phyloP scores from a whole-genome alignment of 2,797 vertebrate species.

The Australoheros facetus region DNA sequence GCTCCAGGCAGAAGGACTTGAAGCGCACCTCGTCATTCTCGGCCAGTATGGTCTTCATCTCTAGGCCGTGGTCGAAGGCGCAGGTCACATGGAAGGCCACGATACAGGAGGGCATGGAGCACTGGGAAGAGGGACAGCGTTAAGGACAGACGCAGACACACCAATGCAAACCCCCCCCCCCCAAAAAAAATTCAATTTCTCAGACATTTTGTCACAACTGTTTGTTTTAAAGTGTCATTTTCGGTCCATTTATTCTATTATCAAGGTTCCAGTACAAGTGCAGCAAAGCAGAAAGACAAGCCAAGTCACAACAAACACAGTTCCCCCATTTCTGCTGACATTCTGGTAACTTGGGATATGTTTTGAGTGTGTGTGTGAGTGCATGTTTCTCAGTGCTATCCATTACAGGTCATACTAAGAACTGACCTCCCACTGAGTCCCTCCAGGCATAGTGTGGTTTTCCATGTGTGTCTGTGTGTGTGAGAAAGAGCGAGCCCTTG shows the following conservation, averaged over 20 bases:
- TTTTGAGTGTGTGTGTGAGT: constrained; percentile 25
- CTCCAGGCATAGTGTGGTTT: constrained; percentile 47
- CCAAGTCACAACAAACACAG: constrained; percentile 64
- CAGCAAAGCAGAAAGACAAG: constrained; percentile 56
- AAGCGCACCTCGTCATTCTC: constrained; percentile 98
- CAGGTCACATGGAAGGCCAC: constrained; percentile 98
- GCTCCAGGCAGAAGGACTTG: constrained; percentile 97
- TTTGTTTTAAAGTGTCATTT: constrained; percentile 46
- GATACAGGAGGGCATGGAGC: constrained; percentile 94
- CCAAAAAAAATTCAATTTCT: neutral
- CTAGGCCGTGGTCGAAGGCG: constrained; percentile 94
- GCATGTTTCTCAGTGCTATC: constrained; percentile 49
- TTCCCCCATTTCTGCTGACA: constrained; percentile 52
- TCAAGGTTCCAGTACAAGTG: constrained; percentile 32
- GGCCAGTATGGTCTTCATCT: constrained; percentile 95
- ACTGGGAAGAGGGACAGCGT: constrained; percentile 73
- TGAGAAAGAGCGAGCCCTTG: constrained; percentile 1
- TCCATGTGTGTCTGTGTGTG: neutral
- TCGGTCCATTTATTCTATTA: constrained; percentile 37
- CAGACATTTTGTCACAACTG: constrained; percentile 29
- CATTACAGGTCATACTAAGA: constrained; percentile 64
- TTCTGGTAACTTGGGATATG: constrained; percentile 31
- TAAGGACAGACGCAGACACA: neutral
- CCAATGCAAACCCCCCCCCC: fast-evolving
- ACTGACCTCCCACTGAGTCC: constrained; percentile 48